These are phyloP conservation scores for Crocallis elinguaria DNA, from an alignment of 2,888 invertebrate species.

Conservation along the genomic window DNA sequence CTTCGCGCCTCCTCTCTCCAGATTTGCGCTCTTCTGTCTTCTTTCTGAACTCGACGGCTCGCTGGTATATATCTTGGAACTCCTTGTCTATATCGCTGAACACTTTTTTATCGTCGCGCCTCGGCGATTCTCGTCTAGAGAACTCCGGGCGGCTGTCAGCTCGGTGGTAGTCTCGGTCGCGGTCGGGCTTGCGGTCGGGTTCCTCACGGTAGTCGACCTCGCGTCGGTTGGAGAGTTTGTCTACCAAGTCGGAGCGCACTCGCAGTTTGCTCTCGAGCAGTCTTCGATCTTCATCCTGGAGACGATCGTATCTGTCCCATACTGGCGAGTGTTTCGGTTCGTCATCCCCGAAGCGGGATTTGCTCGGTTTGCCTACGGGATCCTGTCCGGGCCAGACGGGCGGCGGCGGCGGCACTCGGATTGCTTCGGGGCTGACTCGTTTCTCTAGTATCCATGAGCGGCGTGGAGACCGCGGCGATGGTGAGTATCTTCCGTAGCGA, in stretches of 20 bases:
- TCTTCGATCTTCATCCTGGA: slow-evolving; percentile 41
- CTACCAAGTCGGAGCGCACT: slow-evolving; percentile 15
- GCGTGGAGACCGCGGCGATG: slow-evolving; percentile 65
- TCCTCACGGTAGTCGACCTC: slow-evolving; percentile 20
- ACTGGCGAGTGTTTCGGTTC: slow-evolving; percentile 30
- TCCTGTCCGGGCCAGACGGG: slow-evolving; percentile 68
- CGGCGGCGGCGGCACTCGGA: slow-evolving; percentile 65
- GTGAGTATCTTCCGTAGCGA: slow-evolving; percentile 64
- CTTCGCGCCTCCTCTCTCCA: slow-evolving; percentile 38
- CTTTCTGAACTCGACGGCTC: slow-evolving; percentile 65
- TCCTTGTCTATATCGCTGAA: slow-evolving; percentile 58
- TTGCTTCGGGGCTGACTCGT: slow-evolving; percentile 59
- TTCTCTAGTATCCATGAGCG: slow-evolving; percentile 78
- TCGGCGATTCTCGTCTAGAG: slow-evolving; percentile 41
- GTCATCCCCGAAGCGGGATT: slow-evolving; percentile 22
- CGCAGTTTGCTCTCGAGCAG: slow-evolving; percentile 43
- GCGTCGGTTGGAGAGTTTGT: slow-evolving; percentile 22
- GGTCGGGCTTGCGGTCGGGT: slow-evolving; percentile 5
- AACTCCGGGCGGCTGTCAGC: slow-evolving; percentile 28
- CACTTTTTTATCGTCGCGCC: slow-evolving; percentile 38
- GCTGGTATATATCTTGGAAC: slow-evolving; percentile 67
- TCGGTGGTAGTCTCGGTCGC: slow-evolving; percentile 28
- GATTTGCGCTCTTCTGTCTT: slow-evolving; percentile 61
- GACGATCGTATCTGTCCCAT: slow-evolving; percentile 25
- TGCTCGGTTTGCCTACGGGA: slow-evolving; percentile 32